Conservation (phyloP, 1,140 invertebrate genomes). For the Trissolcus basalis region DNA sequence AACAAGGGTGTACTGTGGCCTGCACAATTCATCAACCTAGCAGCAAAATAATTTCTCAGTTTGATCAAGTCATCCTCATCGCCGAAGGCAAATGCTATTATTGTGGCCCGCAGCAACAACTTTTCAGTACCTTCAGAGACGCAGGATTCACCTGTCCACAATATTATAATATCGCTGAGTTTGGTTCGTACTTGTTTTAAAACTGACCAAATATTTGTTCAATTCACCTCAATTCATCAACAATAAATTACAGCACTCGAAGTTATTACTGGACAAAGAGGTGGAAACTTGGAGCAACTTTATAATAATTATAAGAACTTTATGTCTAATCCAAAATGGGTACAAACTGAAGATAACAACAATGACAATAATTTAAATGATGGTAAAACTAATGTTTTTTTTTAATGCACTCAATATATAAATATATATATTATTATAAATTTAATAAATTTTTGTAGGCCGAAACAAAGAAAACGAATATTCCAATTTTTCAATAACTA, state of each 20-base stretch:
- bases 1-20: constrained; percentile 85
- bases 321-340: constrained; percentile 23
- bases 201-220: too few relatives aligned
- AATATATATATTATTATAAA: too few relatives aligned
- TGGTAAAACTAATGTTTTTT: constrained; percentile 14
- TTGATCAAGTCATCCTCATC: constrained; percentile 81
- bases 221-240: too few relatives aligned
- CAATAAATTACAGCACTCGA: constrained; percentile 69
- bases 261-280: constrained; percentile 68
- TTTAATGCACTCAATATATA: background rate
- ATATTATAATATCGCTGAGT: constrained; percentile 84
- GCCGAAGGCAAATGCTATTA: constrained; percentile 79
- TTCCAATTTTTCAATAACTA: constrained; percentile 1
- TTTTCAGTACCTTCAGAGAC: constrained; percentile 74
- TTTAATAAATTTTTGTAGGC: too few relatives aligned
- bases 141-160: constrained; percentile 79
- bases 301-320: constrained; percentile 37
- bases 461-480: too few relatives aligned
- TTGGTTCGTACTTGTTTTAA: constrained; percentile 68
- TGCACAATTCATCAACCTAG: constrained; percentile 94
- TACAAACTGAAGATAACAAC: constrained; percentile 5
- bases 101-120: constrained; percentile 77
- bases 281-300: constrained; percentile 64
- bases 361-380: constrained; percentile 21
- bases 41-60: constrained; percentile 85